A percentile compares a stretch with the other conserved stretches of the same genome.
Conservation (phyloP, 2,888 invertebrate genomes). For the Blastobasis adustella region DNA sequence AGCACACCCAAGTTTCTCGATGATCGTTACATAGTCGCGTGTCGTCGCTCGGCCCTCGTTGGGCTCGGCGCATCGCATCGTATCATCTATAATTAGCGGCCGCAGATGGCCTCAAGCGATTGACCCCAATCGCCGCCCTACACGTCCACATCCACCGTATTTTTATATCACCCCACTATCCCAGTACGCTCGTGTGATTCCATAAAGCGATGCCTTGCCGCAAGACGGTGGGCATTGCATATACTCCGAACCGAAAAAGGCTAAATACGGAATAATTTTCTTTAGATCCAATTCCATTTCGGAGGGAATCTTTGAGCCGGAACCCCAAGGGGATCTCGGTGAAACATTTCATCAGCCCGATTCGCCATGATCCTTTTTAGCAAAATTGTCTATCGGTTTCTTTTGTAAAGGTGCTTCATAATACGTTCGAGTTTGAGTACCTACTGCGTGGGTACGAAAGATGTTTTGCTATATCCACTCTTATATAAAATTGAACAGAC, state of each 20-base stretch:
- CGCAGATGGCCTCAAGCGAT: conserved; percentile 70
- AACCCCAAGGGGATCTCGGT: too few species aligned
- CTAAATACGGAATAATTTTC: too few species aligned
- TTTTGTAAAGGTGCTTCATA: too few species aligned
- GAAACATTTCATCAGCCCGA: too few species aligned
- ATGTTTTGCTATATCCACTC: too few species aligned
- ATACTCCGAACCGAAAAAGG: too few species aligned
- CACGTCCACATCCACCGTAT: conserved; percentile 51
- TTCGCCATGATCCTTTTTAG: too few species aligned
- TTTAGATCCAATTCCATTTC: conserved; percentile 11
- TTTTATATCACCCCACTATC: conserved; percentile 52
- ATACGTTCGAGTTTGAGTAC: too few species aligned
- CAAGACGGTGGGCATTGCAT: too few species aligned
- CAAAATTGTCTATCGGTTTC: too few species aligned
- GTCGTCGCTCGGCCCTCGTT: conserved; percentile 48
- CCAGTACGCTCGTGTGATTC: conserved; percentile 28
- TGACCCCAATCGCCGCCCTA: conserved; percentile 68
- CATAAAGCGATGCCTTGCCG: conserved; percentile 11
- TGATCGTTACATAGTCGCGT: conserved; percentile 28
- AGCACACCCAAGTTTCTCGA: conserved; percentile 24
- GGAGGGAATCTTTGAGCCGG: not conserved
- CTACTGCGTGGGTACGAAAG: too few species aligned
- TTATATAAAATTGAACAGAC: too few species aligned
- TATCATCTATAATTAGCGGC: conserved; percentile 64
- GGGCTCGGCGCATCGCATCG: conserved; percentile 34